These are phyloP conservation scores for Trissoscelio sp. DNA, from an alignment of 2,888 invertebrate species.

Conservation along the genomic window DNA sequence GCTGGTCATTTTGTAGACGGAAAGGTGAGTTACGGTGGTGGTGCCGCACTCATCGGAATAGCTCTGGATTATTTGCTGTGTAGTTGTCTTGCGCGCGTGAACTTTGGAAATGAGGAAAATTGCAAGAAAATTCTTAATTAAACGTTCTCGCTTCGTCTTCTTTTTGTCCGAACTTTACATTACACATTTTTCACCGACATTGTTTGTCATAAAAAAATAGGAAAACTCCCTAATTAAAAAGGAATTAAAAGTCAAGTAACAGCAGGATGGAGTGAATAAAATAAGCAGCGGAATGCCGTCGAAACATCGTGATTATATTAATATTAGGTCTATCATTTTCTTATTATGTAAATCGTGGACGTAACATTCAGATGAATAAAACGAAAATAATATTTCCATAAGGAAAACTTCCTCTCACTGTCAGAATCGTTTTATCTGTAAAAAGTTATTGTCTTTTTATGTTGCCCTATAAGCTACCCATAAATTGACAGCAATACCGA, in stretches of 20 bases:
- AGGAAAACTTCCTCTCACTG: neutral
- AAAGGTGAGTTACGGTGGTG: slow-evolving; percentile 75
- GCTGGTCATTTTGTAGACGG: slow-evolving; percentile 74
- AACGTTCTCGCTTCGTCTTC: neutral
- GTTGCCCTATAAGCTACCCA: slow-evolving; percentile 6
- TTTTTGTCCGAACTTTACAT: slow-evolving; percentile 16
- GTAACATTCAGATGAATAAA: slow-evolving; percentile 16
- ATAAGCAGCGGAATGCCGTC: neutral
- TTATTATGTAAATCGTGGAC: slow-evolving; percentile 26
- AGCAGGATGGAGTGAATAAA: neutral
- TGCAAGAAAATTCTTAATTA: slow-evolving; percentile 55
- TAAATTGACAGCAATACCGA: slow-evolving; percentile 17
- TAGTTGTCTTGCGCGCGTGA: slow-evolving; percentile 50
- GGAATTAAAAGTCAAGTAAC: slow-evolving; percentile 6
- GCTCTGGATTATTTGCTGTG: slow-evolving; percentile 55
- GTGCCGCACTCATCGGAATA: slow-evolving; percentile 54
- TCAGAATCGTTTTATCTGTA: slow-evolving; percentile 5
- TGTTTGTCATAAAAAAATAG: slow-evolving; percentile 20
- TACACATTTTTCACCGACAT: slow-evolving; percentile 10
- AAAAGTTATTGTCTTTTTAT: slow-evolving; percentile 33
- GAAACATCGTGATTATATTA: slow-evolving; percentile 14
- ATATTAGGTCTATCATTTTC: slow-evolving; percentile 35
- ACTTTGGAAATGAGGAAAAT: slow-evolving; percentile 47
- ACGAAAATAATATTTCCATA: slow-evolving; percentile 21
- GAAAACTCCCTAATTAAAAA: slow-evolving; percentile 16